Evolutionary conservation across 1,140 invertebrate genomes (phyloP), one percentile per base, ranked within the genome.

Genomic region (Sycophila sp.): DNA sequence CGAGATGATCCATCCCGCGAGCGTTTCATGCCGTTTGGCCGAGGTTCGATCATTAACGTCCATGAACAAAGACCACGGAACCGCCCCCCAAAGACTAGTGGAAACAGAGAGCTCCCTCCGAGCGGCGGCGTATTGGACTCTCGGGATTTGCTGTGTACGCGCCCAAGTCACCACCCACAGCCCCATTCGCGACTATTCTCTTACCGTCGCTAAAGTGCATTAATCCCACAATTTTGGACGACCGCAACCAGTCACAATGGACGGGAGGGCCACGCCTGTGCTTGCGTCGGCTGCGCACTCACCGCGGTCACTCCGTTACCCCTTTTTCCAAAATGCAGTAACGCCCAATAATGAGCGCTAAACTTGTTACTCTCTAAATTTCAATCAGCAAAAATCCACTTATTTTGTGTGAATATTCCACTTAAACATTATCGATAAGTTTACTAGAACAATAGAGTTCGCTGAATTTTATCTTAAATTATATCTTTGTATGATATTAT

Each of bases 61-160:
- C 22, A 17, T 40, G 15, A 22, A 68, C 70, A 72, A 67, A 40
- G 24, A 45, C 15, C 17, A 2, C 1, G 28, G 22, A 22, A 36
- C 70, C 70, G 70, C 63, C 70, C 64, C n/a, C 64, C 19, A 26
- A 40, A 38, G 32, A n/a, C 45, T 38, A 22, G 51, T 55, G 51
- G 30, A 55, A 55, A 55, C 26, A 17, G 15, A 32, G 28, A 55
- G 7, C 30, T 32, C 28, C 17, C 26, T 51, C 47, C 10, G 11
- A 26, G 13, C 36, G 53, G 30, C 4, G n/a, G 59, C 40, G 28
- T 73, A 76, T 76, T 76, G 69, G 72, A 76, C 74, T 76, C 74
- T 42, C 11, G 74, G 72, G 74, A 76, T 60, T 66, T 49, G 59
- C 64, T 69, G 47, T 22, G 7, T 40, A 40, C 11, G 53, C 30